Evolutionary conservation across 1,140 invertebrate genomes (phyloP).

Genomic region (Drosophila bocki): DNA sequence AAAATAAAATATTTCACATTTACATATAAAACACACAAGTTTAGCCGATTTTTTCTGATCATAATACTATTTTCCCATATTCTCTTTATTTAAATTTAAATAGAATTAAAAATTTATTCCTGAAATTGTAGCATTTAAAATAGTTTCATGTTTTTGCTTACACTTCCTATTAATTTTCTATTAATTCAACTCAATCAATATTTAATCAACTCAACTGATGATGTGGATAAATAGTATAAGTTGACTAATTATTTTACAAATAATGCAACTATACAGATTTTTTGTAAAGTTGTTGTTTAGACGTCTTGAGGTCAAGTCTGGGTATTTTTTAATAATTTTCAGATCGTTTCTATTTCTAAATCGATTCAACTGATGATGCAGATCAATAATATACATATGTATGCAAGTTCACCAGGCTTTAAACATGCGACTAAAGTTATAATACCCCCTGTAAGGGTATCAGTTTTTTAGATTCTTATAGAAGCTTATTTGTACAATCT

Average conservation of each 20-base stretch:
- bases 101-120: not conserved
- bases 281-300: no score
- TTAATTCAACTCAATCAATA: no score
- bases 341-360: not conserved
- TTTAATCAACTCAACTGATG: no score
- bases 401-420: not conserved
- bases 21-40: not conserved
- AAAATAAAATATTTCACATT: not conserved
- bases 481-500: slow-evolving; percentile 1
- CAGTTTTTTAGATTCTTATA: not conserved
- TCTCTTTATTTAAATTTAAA: no score
- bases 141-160: no score
- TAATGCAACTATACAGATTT: no score
- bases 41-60: not conserved
- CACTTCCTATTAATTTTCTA: no score
- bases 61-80: no score
- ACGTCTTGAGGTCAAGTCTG: no score
- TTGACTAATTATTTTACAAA: no score
- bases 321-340: not conserved
- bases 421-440: not conserved
- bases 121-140: not conserved
- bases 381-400: not conserved
- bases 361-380: not conserved
- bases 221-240: no score
- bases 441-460: not conserved